phyloP scores from a whole-genome alignment of 2,888 invertebrate species.

The Punctoribates punctum region DNA sequence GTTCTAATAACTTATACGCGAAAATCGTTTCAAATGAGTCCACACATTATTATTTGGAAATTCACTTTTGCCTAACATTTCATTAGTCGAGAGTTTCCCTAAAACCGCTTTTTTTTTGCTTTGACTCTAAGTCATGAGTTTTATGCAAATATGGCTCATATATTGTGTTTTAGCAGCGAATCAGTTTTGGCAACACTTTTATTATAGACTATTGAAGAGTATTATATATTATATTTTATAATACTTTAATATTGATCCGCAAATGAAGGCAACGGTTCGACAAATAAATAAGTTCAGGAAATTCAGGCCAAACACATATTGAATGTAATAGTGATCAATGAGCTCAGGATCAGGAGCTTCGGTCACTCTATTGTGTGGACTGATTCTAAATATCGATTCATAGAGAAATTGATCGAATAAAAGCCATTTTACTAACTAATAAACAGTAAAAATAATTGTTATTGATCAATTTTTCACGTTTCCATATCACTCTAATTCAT shows the following conservation, averaged over 20 bases:
- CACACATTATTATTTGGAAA: neutral
- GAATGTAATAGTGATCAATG: neutral
- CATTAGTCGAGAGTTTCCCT: neutral
- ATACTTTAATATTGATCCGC: constrained; percentile 2
- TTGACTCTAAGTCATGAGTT: neutral
- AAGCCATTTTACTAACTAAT: neutral
- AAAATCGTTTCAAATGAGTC: neutral
- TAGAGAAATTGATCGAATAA: neutral
- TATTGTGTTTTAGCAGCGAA: neutral
- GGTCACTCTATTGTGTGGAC: neutral
- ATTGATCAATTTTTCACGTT: neutral
- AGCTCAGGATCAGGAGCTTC: neutral
- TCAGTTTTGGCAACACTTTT: neutral
- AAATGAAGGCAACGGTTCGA: neutral
- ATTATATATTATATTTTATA: neutral
- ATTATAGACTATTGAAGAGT: neutral
- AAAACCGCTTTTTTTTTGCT: neutral
- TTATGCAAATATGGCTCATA: constrained; percentile 10
- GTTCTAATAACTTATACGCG: neutral
- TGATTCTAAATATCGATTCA: neutral
- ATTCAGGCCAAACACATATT: constrained; percentile 2
- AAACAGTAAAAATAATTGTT: neutral
- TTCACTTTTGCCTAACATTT: neutral
- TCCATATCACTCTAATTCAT: too few relatives aligned
- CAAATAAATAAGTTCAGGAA: constrained; percentile 23